These are phyloP conservation scores for Drosophila barbarae DNA, from an alignment of 2,888 invertebrate genomes.

Conservation along the genomic window DNA sequence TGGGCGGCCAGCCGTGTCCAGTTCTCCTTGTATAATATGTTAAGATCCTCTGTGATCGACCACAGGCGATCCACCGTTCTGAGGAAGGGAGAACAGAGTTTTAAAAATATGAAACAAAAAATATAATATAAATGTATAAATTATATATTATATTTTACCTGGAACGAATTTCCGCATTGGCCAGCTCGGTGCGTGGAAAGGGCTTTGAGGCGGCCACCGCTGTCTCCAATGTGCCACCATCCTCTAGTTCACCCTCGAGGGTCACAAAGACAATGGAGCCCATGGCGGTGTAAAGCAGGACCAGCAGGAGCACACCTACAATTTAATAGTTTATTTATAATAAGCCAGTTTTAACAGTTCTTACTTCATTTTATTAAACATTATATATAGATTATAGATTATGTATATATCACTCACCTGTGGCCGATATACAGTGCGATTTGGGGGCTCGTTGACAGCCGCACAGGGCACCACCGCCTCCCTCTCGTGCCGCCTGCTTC, in stretches of 20 bases:
- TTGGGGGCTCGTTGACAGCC: slow-evolving; percentile 80
- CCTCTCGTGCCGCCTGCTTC: slow-evolving; percentile 73
- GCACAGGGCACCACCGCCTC: slow-evolving; percentile 65
- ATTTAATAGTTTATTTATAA: too few species aligned
- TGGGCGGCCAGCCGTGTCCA: slow-evolving; percentile 94
- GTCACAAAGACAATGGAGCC: slow-evolving; percentile 95
- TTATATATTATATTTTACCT: slow-evolving; percentile 54
- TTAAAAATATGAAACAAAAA: neutral
- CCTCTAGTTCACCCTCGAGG: slow-evolving; percentile 85
- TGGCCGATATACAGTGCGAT: slow-evolving; percentile 80
- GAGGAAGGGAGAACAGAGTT: slow-evolving; percentile 19
- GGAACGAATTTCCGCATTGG: slow-evolving; percentile 83
- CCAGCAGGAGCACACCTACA: slow-evolving; percentile 82
- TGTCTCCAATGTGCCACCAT: slow-evolving; percentile 81
- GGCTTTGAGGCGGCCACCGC: slow-evolving; percentile 85
- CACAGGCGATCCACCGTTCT: slow-evolving; percentile 89
- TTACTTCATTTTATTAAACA: too few species aligned
- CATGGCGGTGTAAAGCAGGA: slow-evolving; percentile 93
- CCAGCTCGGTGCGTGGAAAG: slow-evolving; percentile 82
- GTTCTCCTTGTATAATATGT: slow-evolving; percentile 93
- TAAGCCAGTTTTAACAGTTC: too few species aligned
- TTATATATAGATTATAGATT: too few species aligned
- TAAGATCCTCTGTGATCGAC: slow-evolving; percentile 92
- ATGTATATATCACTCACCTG: slow-evolving; percentile 71
- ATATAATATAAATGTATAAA: neutral